These are phyloP conservation scores for Tragopan temminckii DNA, from an alignment of 2,797 vertebrate genomes.

Conservation along the genomic window DNA sequence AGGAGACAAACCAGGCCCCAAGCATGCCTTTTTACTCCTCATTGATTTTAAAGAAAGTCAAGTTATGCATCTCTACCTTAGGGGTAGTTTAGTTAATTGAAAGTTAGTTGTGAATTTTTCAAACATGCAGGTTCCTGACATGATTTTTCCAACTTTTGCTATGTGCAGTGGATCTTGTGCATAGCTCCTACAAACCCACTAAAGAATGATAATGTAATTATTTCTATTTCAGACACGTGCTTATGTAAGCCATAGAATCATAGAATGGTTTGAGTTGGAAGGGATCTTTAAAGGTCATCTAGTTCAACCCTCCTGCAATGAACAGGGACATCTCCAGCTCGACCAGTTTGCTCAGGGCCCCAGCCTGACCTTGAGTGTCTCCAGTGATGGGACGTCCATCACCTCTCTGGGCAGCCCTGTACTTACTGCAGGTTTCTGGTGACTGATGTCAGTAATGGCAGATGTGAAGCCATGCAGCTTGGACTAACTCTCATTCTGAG, in stretches of 20 bases:
- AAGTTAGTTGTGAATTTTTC: neutral
- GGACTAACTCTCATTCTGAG: neutral
- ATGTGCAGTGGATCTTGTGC: neutral
- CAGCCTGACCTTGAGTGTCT: no score
- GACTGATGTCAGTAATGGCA: neutral
- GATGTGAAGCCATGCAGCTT: fast-evolving
- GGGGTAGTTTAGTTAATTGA: neutral
- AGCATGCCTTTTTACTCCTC: neutral
- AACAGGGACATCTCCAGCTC: no score
- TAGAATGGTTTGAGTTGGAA: no score
- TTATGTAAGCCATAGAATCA: neutral
- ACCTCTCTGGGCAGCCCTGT: no score
- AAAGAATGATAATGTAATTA: neutral
- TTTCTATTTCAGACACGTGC: neutral
- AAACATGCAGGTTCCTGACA: neutral
- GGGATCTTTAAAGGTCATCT: no score
- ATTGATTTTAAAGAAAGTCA: neutral
- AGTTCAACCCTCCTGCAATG: no score
- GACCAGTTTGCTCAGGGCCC: no score
- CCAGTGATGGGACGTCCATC: no score
- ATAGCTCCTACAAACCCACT: neutral
- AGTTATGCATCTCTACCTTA: neutral
- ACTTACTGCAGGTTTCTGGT: neutral
- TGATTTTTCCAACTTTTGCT: neutral
- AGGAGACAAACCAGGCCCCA: neutral